Percentiles rank a stretch among this genome's conserved stretches.
Conservation (phyloP, 2,888 invertebrate species). For the Eretmocerus hayati region DNA sequence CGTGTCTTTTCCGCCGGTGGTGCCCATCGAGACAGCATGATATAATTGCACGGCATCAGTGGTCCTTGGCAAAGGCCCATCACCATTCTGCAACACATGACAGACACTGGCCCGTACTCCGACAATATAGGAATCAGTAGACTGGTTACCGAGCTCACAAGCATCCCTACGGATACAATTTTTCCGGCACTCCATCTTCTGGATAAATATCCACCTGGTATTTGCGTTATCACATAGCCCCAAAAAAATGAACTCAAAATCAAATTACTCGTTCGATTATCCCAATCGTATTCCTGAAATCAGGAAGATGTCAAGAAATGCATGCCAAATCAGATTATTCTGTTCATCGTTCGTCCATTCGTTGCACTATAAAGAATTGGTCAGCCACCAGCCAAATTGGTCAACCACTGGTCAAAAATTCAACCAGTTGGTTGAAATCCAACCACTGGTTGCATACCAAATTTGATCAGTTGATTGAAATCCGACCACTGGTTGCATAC, state of each 20-base stretch:
- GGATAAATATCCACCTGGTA: constrained; percentile 59
- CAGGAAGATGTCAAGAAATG: too few relatives aligned
- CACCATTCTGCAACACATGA: constrained; percentile 61
- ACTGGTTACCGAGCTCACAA: constrained; percentile 46
- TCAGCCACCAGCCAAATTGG: too few relatives aligned
- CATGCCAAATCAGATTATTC: too few relatives aligned
- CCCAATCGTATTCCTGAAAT: too few relatives aligned
- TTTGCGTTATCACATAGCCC: constrained; percentile 68
- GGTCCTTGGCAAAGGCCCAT: constrained; percentile 71
- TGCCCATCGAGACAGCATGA: constrained; percentile 67
- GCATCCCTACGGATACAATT: constrained; percentile 30
- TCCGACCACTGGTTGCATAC: too few relatives aligned
- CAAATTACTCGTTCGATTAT: too few relatives aligned
- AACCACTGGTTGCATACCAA: too few relatives aligned
- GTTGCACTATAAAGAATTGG: too few relatives aligned
- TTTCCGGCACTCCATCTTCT: constrained; percentile 51
- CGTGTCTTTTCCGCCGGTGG: constrained; percentile 52
- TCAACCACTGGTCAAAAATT: too few relatives aligned
- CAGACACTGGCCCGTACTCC: constrained; percentile 53
- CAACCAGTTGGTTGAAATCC: too few relatives aligned
- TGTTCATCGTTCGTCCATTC: too few relatives aligned
- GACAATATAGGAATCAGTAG: constrained; percentile 49
- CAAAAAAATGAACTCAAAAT: constrained; percentile 65
- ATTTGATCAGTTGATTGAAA: too few relatives aligned
- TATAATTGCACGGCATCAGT: constrained; percentile 64